Evolutionary conservation across 2,113 vertebrate genomes (phyloP), one percentile per base, ranked within the genome.

Genomic region (Saimiri boliviensis): DNA sequence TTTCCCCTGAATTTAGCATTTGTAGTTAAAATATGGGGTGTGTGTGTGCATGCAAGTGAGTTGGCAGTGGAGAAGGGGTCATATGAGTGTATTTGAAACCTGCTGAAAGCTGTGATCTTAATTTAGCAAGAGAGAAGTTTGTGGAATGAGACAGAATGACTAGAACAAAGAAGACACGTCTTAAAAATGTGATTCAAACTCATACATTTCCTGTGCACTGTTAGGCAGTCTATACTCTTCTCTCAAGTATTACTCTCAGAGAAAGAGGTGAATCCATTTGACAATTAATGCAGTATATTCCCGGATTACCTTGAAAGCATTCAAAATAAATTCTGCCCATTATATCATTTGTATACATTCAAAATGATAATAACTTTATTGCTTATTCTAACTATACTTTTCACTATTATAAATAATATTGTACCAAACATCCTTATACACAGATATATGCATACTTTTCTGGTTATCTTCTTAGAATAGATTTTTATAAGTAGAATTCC

Each of bases 121-220:
- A 95, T 45, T 94, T 96, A 93, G 30, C 58, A 86, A 85, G 20
- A 30, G n/a, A 94, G 30, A 27, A 37, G 30, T 79, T 66, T 92
- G 37, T 49, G 74, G 42, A 77, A 70, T 35, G 37, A 86, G 30
- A 74, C 8, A 1, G 32, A 70, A 70, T 93, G 35, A 42, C 19
- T 68, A 58, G 58, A 27, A 71, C n/a, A 80, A 87, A 93, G 77
- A 82, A 85, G 3, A 30, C n/a, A 40, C 25, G 23, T 71, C 52
- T 92, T 79, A 32, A 80, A 92, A 89, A 52, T 90, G n/a, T 79
- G 30, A 45, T 54, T 74, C n/a, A 47, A 89, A 16, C n/a, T 32
- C 19, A 66, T n/a, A 2, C 12, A 79, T 45, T 79, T 83, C 19
- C 25, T 94, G 35, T 40, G 40, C 11, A 37, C 23, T 27, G 2